These are phyloP conservation scores for Neoarius graeffei DNA, from an alignment of 2,113 vertebrate species.

Conservation along the genomic window DNA sequence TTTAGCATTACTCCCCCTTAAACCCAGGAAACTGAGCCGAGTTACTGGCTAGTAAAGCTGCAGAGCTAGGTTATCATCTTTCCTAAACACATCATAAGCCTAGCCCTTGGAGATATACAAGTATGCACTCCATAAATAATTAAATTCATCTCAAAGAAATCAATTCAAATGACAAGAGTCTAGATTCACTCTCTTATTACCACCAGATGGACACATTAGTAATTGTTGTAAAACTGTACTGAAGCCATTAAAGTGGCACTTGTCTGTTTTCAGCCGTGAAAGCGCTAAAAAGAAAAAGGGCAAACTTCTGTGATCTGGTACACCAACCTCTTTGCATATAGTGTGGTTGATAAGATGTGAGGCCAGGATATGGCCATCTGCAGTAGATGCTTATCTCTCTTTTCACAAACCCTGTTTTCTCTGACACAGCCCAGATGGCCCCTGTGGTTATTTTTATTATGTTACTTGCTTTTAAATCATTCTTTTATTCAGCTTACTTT, in stretches of 20 bases:
- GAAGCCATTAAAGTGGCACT: neutral
- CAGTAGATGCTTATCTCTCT: constrained; percentile 23
- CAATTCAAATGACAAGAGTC: neutral
- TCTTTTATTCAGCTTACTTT: neutral
- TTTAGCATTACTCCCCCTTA: neutral
- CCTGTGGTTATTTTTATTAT: neutral
- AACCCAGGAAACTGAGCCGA: constrained; percentile 7
- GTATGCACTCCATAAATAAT: neutral
- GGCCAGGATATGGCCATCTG: constrained; percentile 40
- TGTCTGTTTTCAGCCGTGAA: neutral
- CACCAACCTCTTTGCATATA: neutral
- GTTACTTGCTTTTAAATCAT: neutral
- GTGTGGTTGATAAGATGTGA: constrained; percentile 13
- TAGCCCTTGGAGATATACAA: neutral
- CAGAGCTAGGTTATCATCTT: neutral
- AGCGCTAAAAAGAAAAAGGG: neutral
- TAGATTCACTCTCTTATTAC: neutral
- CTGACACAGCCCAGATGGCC: neutral
- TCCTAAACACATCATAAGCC: neutral
- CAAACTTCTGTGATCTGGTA: constrained; percentile 20
- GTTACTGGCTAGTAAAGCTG: neutral
- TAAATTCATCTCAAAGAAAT: neutral
- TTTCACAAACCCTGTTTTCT: neutral
- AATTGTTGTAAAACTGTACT: constrained; percentile 11
- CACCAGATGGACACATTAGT: neutral